These are phyloP conservation scores for Suillia variegata DNA, from an alignment of 2,888 invertebrate genomes.

Conservation along the genomic window DNA sequence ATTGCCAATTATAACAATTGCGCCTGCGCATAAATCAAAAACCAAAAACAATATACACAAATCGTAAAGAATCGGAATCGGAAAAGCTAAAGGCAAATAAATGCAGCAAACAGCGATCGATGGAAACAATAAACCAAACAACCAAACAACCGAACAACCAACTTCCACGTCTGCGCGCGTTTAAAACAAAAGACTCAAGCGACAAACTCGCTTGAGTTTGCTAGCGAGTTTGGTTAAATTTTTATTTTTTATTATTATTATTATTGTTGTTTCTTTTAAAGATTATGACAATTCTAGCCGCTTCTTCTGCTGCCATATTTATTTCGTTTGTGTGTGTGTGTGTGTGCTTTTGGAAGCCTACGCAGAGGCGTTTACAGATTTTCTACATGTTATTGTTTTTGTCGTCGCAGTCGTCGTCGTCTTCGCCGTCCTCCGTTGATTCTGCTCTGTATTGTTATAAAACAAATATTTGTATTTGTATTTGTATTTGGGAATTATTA, in stretches of 20 bases:
- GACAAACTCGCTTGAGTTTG: conserved; percentile 37
- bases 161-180: background rate
- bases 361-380: conserved; percentile 9
- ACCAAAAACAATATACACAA: background rate
- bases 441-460: conserved; percentile 14
- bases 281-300: too few species aligned
- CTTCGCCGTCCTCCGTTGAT: background rate
- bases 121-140: conserved; percentile 11
- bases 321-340: conserved; percentile 35
- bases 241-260: background rate
- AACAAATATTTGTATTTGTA: background rate
- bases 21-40: conserved; percentile 19
- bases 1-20: conserved; percentile 10
- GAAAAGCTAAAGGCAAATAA: background rate
- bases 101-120: background rate
- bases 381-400: conserved; percentile 7
- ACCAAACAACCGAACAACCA: conserved; percentile 7
- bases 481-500: background rate
- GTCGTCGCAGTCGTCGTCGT: background rate
- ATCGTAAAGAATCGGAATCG: background rate
- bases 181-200: conserved; percentile 48
- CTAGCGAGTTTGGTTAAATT: conserved; percentile 15
- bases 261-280: conserved; percentile 16
- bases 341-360: background rate
- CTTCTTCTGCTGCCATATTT: conserved; percentile 40